Conservation (phyloP, 2,888 invertebrate genomes). For the Tupiocoris notatus region DNA sequence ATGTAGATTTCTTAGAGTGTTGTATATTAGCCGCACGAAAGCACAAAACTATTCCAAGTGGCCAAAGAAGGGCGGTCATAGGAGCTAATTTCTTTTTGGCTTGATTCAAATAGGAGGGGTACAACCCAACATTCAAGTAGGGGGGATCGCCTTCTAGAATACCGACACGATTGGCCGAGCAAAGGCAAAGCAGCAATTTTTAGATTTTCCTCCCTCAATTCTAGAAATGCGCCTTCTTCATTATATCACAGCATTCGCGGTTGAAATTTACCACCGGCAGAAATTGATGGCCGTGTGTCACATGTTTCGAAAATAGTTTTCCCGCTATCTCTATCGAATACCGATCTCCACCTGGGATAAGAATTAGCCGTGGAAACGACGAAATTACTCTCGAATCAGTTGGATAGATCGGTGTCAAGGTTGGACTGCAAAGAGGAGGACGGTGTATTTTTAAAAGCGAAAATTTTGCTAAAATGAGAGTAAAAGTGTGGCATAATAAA, state of each 20-base stretch:
- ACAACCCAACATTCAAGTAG: neutral
- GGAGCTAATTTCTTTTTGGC: slow-evolving; percentile 29
- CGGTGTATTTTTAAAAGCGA: too few relatives aligned
- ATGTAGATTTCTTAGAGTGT: neutral
- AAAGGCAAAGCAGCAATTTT: slow-evolving; percentile 8
- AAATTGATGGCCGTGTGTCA: slow-evolving; percentile 8
- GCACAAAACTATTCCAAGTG: slow-evolving; percentile 33
- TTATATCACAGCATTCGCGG: slow-evolving; percentile 6
- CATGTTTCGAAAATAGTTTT: slow-evolving; percentile 12
- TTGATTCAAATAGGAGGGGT: slow-evolving; percentile 23
- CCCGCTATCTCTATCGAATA: neutral
- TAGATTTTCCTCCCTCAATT: slow-evolving; percentile 8
- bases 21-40: slow-evolving; percentile 9
- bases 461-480: too few relatives aligned
- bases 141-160: neutral
- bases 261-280: neutral
- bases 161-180: neutral
- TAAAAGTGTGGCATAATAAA: too few relatives aligned
- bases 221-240: neutral
- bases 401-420: too few relatives aligned
- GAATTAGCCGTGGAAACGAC: neutral
- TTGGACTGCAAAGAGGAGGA: too few relatives aligned
- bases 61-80: slow-evolving; percentile 6
- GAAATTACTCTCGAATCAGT: too few relatives aligned
- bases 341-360: neutral